These are phyloP conservation scores for Myanophis thanlyinensis DNA, from an alignment of 2,113 vertebrate species.

Conservation along the genomic window DNA sequence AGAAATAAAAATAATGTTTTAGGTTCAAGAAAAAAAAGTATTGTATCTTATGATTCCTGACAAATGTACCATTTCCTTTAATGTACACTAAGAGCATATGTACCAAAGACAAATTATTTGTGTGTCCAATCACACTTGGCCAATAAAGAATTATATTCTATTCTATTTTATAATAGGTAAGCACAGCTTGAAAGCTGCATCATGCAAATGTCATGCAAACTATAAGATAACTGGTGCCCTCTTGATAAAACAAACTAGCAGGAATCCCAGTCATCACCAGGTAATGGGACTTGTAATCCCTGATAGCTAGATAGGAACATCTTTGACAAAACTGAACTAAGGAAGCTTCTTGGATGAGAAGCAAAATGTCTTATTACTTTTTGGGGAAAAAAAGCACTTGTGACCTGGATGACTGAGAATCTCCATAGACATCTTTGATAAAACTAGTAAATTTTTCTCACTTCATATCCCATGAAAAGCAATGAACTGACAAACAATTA, in stretches of 20 bases:
- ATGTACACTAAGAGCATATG: too few species aligned
- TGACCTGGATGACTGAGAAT: too few species aligned
- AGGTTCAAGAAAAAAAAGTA: neutral
- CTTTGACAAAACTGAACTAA: neutral
- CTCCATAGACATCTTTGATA: neutral
- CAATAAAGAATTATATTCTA: too few species aligned
- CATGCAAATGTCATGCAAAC: neutral
- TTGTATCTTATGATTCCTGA: too few species aligned
- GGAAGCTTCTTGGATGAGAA: too few species aligned
- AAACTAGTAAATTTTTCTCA: neutral
- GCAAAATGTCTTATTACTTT: too few species aligned
- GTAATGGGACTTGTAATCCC: neutral
- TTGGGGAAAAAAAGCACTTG: too few species aligned
- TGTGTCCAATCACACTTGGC: too few species aligned
- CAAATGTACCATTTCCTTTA: too few species aligned
- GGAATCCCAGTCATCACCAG: neutral
- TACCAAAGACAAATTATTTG: too few species aligned
- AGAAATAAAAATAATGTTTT: neutral
- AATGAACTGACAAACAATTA: neutral
- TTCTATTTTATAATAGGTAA: too few species aligned
- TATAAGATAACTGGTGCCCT: neutral
- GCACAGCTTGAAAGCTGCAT: too few species aligned
- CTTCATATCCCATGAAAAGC: neutral
- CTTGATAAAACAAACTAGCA: neutral
- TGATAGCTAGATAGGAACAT: neutral